A percentile compares a stretch with the other conserved stretches of the same genome.
Conservation (phyloP, 2,797 vertebrate species). For the Eleutherodactylus coqui region DNA sequence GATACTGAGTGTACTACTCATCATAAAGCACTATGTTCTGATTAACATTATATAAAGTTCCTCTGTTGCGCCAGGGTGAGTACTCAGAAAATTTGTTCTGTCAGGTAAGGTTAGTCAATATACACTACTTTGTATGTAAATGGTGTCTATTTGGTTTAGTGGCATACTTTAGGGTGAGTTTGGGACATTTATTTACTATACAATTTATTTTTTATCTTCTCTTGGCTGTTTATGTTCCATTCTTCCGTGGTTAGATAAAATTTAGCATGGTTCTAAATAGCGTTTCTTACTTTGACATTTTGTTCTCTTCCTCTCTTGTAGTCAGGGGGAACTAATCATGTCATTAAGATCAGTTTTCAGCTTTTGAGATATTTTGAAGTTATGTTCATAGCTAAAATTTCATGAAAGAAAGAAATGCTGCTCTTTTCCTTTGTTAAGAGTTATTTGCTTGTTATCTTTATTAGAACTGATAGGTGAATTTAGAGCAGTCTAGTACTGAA, state of each 20-base stretch:
- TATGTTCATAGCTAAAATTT: neutral
- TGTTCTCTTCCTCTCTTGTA: neutral
- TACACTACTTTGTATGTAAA: neutral
- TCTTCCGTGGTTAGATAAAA: neutral
- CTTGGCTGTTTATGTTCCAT: neutral
- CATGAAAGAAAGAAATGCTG: neutral
- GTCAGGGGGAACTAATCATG: neutral
- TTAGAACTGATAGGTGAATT: no score
- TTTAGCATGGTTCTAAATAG: neutral
- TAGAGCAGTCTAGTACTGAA: no score
- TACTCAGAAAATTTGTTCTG: no score
- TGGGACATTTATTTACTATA: neutral
- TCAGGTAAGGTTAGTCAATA: no score
- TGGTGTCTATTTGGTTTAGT: neutral
- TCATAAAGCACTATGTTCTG: no score
- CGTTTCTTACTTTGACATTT: neutral
- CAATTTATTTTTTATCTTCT: neutral
- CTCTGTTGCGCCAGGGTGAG: no score
- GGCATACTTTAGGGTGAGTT: neutral
- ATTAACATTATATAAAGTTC: no score
- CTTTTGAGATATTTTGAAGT: neutral
- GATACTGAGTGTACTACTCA: no score
- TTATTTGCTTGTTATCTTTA: no score
- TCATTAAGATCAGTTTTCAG: slow-evolving; percentile 1
- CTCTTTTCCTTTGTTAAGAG: neutral